Evolutionary conservation across 2,888 invertebrate species (phyloP), one percentile per base, ranked within the genome.

Genomic region (Melolontha melolontha): DNA sequence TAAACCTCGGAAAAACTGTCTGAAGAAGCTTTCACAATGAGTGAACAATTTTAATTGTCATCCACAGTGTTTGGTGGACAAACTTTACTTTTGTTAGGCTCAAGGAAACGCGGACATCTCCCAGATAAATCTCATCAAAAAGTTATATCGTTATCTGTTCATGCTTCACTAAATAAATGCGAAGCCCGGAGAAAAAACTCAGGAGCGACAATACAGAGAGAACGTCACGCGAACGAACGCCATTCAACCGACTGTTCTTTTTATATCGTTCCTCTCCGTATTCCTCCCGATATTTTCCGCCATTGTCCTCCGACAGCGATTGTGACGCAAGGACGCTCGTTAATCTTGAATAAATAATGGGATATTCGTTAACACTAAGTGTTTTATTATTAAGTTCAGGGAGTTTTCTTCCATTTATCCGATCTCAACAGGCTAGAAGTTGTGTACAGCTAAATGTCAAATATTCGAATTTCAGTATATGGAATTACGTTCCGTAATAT

Each of bases 61-160:
- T 34, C 34, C 34, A 5, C 34, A 34, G 34, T 34, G 34, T 34
- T 34, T 34, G 34, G 34, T 34, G 34, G 34, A 6, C 34, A 34
- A 34, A 34, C 34, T 10, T 34, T 34, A 34, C 34, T 34, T 34
- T 34, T 34, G 34, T 34, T 34, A 34, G 34, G 34, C 34, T 34
- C 34, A 34, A 34, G 34, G 6, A 34, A 6, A 34, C 34, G 34
- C 34, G 34, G 34, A 34, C 34, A 34, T 34, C 34, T 34, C 34
- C 49, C 2, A 27, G 55, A 55, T 57, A 47, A 66, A 44, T 66
- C 44, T 47, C 47, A 57, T 66, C 55, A 55, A 55, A 66, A 66
- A 66, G 59, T 59, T 66, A 40, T 49, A 49, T 66, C 66, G 57
- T 66, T 66, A 66, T 66, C 66, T 50, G 49, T 59, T 55, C 66